These are phyloP conservation scores for Drosophila algonquin DNA, from an alignment of 2,888 invertebrate genomes.

Conservation along the genomic window DNA sequence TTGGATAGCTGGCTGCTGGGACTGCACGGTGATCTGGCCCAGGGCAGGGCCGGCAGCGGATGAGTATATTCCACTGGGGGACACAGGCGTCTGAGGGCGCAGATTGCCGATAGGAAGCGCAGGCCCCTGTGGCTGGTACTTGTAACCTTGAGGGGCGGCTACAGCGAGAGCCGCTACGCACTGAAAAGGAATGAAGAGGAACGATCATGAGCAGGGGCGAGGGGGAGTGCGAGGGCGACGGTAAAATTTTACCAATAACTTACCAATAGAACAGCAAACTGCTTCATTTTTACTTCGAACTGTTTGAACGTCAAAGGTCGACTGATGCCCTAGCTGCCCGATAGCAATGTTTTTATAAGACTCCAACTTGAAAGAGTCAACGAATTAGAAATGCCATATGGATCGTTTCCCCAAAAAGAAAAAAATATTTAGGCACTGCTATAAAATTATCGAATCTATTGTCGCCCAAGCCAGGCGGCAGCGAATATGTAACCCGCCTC, in stretches of 20 bases:
- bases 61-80: conserved; percentile 67
- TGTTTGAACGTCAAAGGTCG: conserved; percentile 42
- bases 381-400: conserved; percentile 45
- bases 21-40: conserved; percentile 45
- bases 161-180: conserved; percentile 55
- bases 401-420: conserved; percentile 44
- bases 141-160: conserved; percentile 72
- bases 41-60: conserved; percentile 40
- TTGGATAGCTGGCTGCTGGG: conserved; percentile 45
- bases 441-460: conserved; percentile 66
- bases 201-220: background rate
- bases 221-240: background rate
- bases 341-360: conserved; percentile 70
- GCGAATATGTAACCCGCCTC: conserved; percentile 37
- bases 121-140: conserved; percentile 60
- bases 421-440: conserved; percentile 45
- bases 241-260: conserved; percentile 29
- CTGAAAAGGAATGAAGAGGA: conserved; percentile 44
- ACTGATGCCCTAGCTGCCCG: conserved; percentile 59
- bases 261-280: conserved; percentile 69
- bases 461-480: conserved; percentile 41
- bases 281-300: conserved; percentile 68
- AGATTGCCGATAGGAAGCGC: conserved; percentile 57
- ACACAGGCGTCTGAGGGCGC: conserved; percentile 65
- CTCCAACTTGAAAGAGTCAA: conserved; percentile 14